Evolutionary conservation across 2,888 invertebrate species (phyloP).

Genomic region (Spilarctia lutea): DNA sequence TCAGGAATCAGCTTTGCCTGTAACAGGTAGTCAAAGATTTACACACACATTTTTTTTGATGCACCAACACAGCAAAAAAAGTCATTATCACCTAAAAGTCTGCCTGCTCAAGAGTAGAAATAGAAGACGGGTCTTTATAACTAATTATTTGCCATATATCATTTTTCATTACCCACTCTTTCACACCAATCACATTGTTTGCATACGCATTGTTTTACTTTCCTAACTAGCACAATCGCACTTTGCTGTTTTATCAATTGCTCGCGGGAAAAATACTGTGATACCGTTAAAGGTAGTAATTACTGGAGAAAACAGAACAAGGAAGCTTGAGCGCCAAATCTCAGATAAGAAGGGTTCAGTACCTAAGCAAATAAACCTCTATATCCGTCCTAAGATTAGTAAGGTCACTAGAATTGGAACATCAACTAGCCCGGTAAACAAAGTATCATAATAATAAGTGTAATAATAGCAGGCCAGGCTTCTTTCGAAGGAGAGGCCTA

Average conservation of each 20-base stretch:
- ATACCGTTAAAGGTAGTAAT: neutral
- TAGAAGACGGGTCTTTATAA: slow-evolving; percentile 24
- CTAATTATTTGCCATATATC: slow-evolving; percentile 24
- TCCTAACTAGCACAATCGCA: slow-evolving; percentile 1
- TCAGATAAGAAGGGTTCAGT: too few relatives aligned
- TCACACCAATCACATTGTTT: slow-evolving; percentile 47
- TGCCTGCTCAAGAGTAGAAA: neutral
- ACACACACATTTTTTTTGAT: too few relatives aligned
- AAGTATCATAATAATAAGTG: too few relatives aligned
- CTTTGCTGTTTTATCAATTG: slow-evolving; percentile 1
- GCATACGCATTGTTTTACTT: slow-evolving; percentile 43
- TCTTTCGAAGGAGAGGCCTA: too few relatives aligned
- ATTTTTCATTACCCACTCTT: slow-evolving; percentile 37
- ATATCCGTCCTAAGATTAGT: too few relatives aligned
- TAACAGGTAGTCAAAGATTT: neutral
- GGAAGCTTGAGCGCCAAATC: too few relatives aligned
- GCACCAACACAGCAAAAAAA: neutral
- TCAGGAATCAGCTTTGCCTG: neutral
- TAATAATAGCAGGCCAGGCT: too few relatives aligned
- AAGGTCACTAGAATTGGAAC: too few relatives aligned
- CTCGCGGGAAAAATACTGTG: slow-evolving; percentile 3
- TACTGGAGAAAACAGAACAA: neutral
- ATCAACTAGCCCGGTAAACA: too few relatives aligned
- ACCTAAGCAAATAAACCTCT: too few relatives aligned
- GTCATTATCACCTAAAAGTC: slow-evolving; percentile 3